Base-by-base conservation (phyloP, 1,140 invertebrate genomes). In the Idris sp. region DNA sequence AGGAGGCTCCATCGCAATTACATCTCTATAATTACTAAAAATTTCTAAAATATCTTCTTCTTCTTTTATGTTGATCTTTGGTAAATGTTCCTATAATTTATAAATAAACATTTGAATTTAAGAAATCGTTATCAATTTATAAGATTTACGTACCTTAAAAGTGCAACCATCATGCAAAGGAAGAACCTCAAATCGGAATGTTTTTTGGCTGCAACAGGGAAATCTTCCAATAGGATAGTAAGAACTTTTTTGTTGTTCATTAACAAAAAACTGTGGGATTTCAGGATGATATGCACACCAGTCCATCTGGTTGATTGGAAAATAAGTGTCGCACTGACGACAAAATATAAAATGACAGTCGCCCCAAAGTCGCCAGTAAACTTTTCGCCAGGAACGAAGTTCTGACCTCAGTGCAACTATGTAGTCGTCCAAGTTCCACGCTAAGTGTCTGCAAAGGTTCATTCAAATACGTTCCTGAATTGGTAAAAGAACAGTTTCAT, bases 341-440 rank as follows among this genome's bases (percentile, higher is more conserved):
- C 95, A 96, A 46, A 90, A 91, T 5, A 96, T 83, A 84, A 93
- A 95, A 84, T 96, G 94, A 64, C 93, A 92, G 77, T 95, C 91
- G 0, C 94, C 94, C 96, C 96, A 98, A 7, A 98, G 84, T 44
- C 93, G 90, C 96, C 96, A 98, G 86, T 97, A 98, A 0, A 97
- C 95, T 80, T 93, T 93, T 0, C 95, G 88, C 96, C 96, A 98
- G 0, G 92, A 92, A 65, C 93, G 93, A 25, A 96, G 87, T 73
- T 95, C 92, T 5, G 90, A 90, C 78, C 94, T 92, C 11, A 97
- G 83, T 64, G 91, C 90, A 6, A 92, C 81, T 5, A 98, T 92
- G 79, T 95, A 95, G 31, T 94, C 92, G 76, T 93, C 95, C 6
- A 97, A 87, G 76, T 93, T 93, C 95, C 96, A 98, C 0, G 88